A percentile compares a stretch with the other conserved stretches of the same genome.
These are phyloP conservation scores for Zelleria hepariella DNA, from an alignment of 2,888 invertebrate genomes.

Conservation along the genomic window DNA sequence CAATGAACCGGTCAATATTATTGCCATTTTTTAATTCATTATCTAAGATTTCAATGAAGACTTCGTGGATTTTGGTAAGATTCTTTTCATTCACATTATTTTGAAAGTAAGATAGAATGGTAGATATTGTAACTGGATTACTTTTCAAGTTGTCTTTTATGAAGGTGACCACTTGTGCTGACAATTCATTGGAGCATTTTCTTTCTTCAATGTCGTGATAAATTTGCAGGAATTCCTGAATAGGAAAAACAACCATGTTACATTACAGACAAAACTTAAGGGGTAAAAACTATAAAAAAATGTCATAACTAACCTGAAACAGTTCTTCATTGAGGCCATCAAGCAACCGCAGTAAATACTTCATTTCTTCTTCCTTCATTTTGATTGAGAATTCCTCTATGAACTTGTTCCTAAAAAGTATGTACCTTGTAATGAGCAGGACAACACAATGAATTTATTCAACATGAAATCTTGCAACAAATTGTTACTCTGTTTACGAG, in stretches of 20 bases:
- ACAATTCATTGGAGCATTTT: conserved; percentile 36
- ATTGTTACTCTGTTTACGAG: neutral
- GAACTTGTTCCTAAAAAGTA: neutral
- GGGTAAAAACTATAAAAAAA: neutral
- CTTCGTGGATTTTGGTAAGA: conserved; percentile 35
- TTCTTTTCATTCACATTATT: conserved; percentile 30
- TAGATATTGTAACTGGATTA: conserved; percentile 55
- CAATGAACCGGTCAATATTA: conserved; percentile 45
- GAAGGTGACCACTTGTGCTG: conserved; percentile 41
- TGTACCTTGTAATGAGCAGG: neutral
- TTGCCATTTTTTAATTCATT: conserved; percentile 40
- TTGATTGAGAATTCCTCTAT: conserved; percentile 12
- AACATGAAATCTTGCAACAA: neutral
- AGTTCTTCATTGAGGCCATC: conserved; percentile 45
- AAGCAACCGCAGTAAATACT: conserved; percentile 51
- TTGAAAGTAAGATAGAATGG: conserved; percentile 40
- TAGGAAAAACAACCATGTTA: conserved; percentile 9
- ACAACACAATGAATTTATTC: too few species aligned
- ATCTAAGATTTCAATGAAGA: conserved; percentile 47
- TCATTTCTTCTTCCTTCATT: conserved; percentile 60
- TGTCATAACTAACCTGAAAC: conserved; percentile 48
- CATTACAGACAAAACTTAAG: neutral
- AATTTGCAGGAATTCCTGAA: conserved; percentile 51
- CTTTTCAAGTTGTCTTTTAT: conserved; percentile 52
- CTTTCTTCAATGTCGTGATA: conserved; percentile 40